phyloP scores from a whole-genome alignment of 1,140 invertebrate genomes.

The Callitettix versicolor region DNA sequence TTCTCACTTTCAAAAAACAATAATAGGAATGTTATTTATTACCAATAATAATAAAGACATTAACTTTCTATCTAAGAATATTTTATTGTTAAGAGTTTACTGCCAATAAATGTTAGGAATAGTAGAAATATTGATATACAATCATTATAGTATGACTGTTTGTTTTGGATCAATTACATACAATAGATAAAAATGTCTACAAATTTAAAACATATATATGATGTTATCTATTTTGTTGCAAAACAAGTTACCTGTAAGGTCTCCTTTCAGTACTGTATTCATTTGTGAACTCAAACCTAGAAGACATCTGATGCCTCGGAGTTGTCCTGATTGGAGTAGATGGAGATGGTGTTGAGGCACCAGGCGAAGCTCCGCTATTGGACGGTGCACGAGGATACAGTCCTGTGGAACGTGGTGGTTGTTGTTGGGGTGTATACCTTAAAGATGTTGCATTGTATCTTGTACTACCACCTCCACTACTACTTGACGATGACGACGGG shows the following conservation, averaged over 20 bases:
- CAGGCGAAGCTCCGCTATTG: conserved; percentile 10
- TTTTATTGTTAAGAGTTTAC: too few relatives aligned
- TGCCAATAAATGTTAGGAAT: too few relatives aligned
- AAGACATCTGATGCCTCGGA: conserved; percentile 14
- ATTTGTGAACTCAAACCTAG: conserved; percentile 20
- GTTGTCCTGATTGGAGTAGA: conserved; percentile 16
- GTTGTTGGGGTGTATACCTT: conserved; percentile 27
- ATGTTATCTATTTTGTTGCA: too few relatives aligned
- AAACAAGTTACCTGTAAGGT: conserved; percentile 18
- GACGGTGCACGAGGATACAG: conserved; percentile 10
- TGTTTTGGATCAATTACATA: too few relatives aligned
- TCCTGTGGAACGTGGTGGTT: not conserved
- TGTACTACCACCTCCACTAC: conserved; percentile 19
- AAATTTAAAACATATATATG: too few relatives aligned
- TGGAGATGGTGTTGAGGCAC: conserved; percentile 16
- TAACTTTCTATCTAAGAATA: too few relatives aligned
- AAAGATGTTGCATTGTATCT: conserved; percentile 10
- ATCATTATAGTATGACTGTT: too few relatives aligned
- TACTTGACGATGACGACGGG: conserved; percentile 25
- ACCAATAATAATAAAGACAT: too few relatives aligned
- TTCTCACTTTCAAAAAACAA: too few relatives aligned
- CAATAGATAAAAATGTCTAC: too few relatives aligned
- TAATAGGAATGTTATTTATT: too few relatives aligned
- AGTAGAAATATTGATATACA: too few relatives aligned
- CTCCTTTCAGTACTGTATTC: conserved; percentile 17